Percentiles rank a stretch among this genome's conserved stretches.
Evolutionary conservation across 2,888 invertebrate species (phyloP).

Genomic region (Andrena trimmerana): DNA sequence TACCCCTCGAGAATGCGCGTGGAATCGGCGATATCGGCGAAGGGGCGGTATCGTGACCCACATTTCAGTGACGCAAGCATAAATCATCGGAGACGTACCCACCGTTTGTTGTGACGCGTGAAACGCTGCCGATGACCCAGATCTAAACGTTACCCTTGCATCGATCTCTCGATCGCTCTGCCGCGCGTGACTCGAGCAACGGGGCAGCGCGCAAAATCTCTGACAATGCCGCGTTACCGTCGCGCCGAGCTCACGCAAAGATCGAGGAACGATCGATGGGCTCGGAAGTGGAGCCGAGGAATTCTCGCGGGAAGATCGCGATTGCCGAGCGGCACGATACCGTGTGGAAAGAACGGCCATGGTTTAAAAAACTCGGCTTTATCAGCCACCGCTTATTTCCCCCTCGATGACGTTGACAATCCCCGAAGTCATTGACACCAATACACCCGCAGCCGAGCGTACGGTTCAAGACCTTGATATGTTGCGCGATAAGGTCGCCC

Average conservation of each 20-base stretch:
- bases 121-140: slow-evolving; percentile 61
- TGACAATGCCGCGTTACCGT: not conserved
- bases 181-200: not conserved
- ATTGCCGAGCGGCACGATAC: not conserved
- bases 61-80: slow-evolving; percentile 55
- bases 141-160: slow-evolving; percentile 52
- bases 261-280: no score
- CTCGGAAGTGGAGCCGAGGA: not conserved
- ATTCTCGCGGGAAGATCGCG: not conserved
- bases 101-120: slow-evolving; percentile 62
- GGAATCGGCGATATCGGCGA: slow-evolving; percentile 32
- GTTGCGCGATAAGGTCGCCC: slow-evolving; percentile 63
- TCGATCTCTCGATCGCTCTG: slow-evolving; percentile 24
- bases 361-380: slow-evolving; percentile 55
- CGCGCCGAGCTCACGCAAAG: not conserved
- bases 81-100: slow-evolving; percentile 53
- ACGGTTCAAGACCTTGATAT: slow-evolving; percentile 73
- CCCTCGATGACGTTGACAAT: slow-evolving; percentile 62
- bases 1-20: not conserved
- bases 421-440: slow-evolving; percentile 74
- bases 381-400: slow-evolving; percentile 38
- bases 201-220: not conserved
- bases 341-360: slow-evolving; percentile 19
- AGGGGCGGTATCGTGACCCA: slow-evolving; percentile 51
- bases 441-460: slow-evolving; percentile 62